Evolutionary conservation across 2,113 vertebrate genomes (phyloP).

Genomic region (Choloepus hoffmanni): DNA sequence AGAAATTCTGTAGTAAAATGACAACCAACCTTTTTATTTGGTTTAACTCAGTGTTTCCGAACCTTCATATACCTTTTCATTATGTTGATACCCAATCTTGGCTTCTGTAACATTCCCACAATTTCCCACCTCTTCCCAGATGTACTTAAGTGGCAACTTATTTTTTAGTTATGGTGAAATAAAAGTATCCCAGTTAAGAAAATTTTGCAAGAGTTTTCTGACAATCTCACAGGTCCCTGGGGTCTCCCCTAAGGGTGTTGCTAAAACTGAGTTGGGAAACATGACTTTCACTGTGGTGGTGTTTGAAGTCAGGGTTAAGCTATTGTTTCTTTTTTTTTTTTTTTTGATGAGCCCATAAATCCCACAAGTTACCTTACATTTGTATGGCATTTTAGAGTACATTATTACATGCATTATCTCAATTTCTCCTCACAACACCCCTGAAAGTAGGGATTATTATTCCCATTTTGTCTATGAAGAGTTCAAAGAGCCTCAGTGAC

Average conservation of each 20-base stretch:
- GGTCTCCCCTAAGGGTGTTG: not conserved
- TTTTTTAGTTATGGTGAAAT: constrained; percentile 37
- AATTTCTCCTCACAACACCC: constrained; percentile 30
- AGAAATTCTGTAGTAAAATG: constrained; percentile 22
- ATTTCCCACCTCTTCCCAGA: not conserved
- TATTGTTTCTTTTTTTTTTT: constrained; percentile 34
- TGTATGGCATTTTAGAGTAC: not conserved
- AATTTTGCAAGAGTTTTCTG: constrained; percentile 44
- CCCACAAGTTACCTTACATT: constrained; percentile 17
- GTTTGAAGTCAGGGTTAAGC: constrained; percentile 1
- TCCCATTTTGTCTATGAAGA: not conserved
- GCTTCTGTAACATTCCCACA: constrained; percentile 27
- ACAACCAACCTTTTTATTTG: not conserved
- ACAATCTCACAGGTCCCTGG: not conserved
- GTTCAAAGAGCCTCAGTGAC: not conserved
- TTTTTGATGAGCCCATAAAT: not conserved
- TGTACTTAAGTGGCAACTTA: not conserved
- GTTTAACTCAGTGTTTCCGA: not conserved
- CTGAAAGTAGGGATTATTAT: not conserved
- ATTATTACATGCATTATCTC: not conserved
- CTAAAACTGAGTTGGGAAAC: constrained; percentile 30
- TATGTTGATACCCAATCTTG: constrained; percentile 50
- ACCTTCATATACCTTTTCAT: not conserved
- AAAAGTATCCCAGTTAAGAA: constrained; percentile 28
- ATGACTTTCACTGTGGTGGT: not conserved